Conservation (phyloP, 2,797 vertebrate species). For the Pteropus rufus region DNA sequence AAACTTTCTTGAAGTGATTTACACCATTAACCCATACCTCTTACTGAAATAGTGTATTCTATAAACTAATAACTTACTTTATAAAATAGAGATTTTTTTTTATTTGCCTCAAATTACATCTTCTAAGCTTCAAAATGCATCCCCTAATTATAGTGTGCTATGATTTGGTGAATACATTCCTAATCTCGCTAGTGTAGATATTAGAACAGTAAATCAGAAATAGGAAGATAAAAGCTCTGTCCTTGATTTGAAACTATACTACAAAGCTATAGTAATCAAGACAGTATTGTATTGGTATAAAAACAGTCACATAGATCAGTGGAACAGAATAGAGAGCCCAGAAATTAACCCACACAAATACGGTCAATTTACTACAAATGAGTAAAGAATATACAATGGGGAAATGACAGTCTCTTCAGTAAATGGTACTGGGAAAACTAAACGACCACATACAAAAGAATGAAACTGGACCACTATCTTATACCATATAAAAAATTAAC, state of each 20-base stretch:
- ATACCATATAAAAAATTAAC: not conserved
- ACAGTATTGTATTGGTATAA: not conserved
- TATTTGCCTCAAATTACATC: not conserved
- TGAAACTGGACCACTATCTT: not conserved
- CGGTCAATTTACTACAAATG: not conserved
- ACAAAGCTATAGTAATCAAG: not conserved
- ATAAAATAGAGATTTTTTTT: not conserved
- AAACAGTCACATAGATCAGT: not conserved
- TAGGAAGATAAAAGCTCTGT: not conserved
- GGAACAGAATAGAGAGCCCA: not conserved
- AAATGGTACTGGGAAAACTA: not conserved
- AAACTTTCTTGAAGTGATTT: constrained; percentile 4
- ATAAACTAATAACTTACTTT: constrained; percentile 1
- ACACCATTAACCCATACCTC: not conserved
- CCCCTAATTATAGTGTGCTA: not conserved
- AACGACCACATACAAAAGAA: not conserved
- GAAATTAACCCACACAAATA: not conserved
- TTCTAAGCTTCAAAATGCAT: not conserved
- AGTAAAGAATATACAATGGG: not conserved
- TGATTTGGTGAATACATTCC: constrained; percentile 8
- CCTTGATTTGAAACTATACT: not conserved
- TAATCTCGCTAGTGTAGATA: not conserved
- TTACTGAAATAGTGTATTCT: not conserved
- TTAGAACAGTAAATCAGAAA: not conserved
- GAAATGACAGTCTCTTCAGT: not conserved